Evolutionary conservation across 2,888 invertebrate species (phyloP), one percentile per base, ranked within the genome.

Genomic region (Rhyacophila evoluta): DNA sequence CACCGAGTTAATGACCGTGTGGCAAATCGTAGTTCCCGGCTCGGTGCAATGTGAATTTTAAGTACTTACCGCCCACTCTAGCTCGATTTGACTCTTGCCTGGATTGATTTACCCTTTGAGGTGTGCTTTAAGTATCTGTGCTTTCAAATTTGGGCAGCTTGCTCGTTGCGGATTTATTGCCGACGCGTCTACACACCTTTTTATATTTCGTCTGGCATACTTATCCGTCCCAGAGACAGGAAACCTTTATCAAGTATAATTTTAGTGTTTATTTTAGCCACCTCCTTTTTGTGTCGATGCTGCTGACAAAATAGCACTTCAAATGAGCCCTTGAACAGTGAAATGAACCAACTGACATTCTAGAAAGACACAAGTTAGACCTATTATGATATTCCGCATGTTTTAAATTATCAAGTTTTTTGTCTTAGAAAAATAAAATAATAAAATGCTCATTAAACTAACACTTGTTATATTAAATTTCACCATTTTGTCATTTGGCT

Each of bases 51-150:
- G 55, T 55, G 55, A 55, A 55, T 55, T 55, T 55, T 55, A 25
- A 19, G 25, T 19, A 55, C 29, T 25, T 55, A n/a, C 55, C 55
- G 55, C 55, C 55, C 55, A 55, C 55, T 55, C 55, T 55, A 55
- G 19, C 29, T 33, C 29, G 6, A 6, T 55, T 55, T 25, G 55
- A 55, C 55, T 55, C 55, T 55, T 6, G 28, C 19, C 72, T 38
- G 73, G 77, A 77, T 77, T 77, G 77, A 77, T 73, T 77, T 77
- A 69, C 77, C 77, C 77, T 77, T 77, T 73, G 77, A 77, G 73
- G 67, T 77, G 73, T 73, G 38, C 39, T 73, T 36, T 33, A 37
- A 55, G 41, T 77, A 77, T 77, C 73, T 69, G 29, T 41, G 77
- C 77, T 25, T 69, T 73, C 41, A 77, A 73, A 77, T 77, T 77